phyloP scores from a whole-genome alignment of 2,888 invertebrate genomes.

The Empis livida region DNA sequence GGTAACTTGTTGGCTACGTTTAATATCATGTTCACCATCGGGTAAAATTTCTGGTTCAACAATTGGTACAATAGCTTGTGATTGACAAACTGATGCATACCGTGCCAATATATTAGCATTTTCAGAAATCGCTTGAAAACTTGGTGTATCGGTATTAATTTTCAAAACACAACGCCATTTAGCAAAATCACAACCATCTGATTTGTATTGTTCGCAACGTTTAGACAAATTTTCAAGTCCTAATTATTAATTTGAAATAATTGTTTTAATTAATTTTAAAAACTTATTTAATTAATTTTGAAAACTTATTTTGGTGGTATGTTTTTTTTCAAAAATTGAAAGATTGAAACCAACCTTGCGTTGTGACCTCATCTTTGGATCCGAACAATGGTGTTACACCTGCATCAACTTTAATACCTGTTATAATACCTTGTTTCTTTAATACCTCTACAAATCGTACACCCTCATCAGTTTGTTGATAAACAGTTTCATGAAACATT shows the following conservation, averaged over 20 bases:
- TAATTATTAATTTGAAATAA: conserved; percentile 14
- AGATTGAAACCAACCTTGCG: conserved; percentile 8
- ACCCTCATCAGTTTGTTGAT: neutral
- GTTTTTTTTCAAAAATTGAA: too few relatives aligned
- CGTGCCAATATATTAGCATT: conserved; percentile 89
- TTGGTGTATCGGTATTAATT: conserved; percentile 73
- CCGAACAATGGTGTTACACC: neutral
- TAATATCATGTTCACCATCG: conserved; percentile 87
- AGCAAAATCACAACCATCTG: conserved; percentile 87
- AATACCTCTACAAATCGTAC: neutral
- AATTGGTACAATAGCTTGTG: conserved; percentile 89
- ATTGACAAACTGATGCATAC: conserved; percentile 84
- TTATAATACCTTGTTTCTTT: neutral
- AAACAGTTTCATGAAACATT: neutral
- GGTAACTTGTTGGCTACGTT: conserved; percentile 78
- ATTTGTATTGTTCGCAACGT: conserved; percentile 87
- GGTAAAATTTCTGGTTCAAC: conserved; percentile 93
- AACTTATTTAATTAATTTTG: too few relatives aligned
- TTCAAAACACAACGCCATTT: conserved; percentile 93
- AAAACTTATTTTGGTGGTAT: neutral
- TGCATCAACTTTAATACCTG: neutral
- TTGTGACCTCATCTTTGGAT: neutral
- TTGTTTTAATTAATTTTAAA: too few relatives aligned
- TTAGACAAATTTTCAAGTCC: conserved; percentile 82
- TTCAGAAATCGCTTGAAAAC: conserved; percentile 72